Evolutionary conservation across 2,797 vertebrate species (phyloP), one percentile per base, ranked within the genome.

Genomic region (Salmo trutta): DNA sequence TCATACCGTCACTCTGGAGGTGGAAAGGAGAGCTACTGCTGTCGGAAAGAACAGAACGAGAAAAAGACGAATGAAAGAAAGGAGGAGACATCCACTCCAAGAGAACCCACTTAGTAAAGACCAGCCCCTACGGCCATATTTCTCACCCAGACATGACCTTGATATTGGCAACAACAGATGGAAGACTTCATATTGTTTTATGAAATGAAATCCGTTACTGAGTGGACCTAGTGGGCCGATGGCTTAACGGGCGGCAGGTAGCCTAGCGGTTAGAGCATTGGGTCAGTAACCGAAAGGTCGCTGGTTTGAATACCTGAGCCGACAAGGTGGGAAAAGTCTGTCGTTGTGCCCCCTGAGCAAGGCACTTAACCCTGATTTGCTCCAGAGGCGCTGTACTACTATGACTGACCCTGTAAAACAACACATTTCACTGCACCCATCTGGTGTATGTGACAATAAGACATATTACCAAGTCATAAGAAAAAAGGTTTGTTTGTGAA

Each of bases 71-170:
- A 84, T 52, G 36, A 64, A 41, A 75, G 83, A 66, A 65, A 6
- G 33, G 81, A 14, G 75, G 75, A 53, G 53, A 75, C 33, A 71
- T 29, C 33, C 67, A 27, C 69, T 31, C 19, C 79, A 67, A n/a
- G 31, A 52, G 81, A 86, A 76, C 78, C 76, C 21, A 79, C 78
- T 75, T 29, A 89, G 88, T 90, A 90, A 87, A 73, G 19, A 66
- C 3, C 41, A 85, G 88, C 17, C 8, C 14, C 17, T 19, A 31
- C 29, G 0, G 16, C 65, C 29, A 16, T 3, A 16, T 3, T 31
- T 56, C 27, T 27, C 27, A 17, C 14, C 16, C 16, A 56, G 16
- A n/a, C 15, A 24, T 56, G 2, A 62, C 59, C 59, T 62, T 24
- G 59, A 62, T 24, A 24, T n/a, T n/a, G 19, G 59, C 59, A 24